Conservation (phyloP, 2,888 invertebrate genomes). For the Portevinia maculata region DNA sequence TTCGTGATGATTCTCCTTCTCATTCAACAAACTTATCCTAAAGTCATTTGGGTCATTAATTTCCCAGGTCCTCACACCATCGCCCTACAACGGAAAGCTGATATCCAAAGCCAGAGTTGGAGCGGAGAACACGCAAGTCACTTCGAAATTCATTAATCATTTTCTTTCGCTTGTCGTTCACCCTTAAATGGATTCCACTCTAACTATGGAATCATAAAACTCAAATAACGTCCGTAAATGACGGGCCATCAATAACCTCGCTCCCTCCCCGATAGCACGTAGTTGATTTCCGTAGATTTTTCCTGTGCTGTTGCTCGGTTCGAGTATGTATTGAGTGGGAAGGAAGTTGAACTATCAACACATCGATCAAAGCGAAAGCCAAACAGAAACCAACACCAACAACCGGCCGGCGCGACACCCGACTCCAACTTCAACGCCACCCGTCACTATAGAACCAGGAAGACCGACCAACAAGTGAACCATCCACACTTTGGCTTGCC, state of each 20-base stretch:
- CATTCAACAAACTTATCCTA: constrained; percentile 54
- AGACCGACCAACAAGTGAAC: constrained; percentile 63
- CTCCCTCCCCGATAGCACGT: constrained; percentile 19
- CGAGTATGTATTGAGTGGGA: constrained; percentile 30
- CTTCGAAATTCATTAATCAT: constrained; percentile 82
- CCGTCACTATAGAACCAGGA: constrained; percentile 13
- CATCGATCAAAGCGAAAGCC: constrained; percentile 73
- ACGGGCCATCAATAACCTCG: constrained; percentile 73
- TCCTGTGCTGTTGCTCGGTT: constrained; percentile 13
- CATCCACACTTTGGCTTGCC: constrained; percentile 47
- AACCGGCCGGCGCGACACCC: constrained; percentile 5
- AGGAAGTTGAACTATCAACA: constrained; percentile 74
- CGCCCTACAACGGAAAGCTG: constrained; percentile 34
- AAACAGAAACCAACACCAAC: constrained; percentile 66
- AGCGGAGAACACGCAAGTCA: constrained; percentile 79
- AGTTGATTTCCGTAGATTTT: constrained; percentile 64
- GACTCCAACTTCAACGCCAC: constrained; percentile 6
- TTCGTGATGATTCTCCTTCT: constrained; percentile 24
- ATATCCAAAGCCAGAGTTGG: constrained; percentile 47
- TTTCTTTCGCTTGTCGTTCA: constrained; percentile 75
- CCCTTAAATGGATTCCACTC: constrained; percentile 71
- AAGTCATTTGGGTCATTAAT: constrained; percentile 73
- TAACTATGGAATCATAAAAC: constrained; percentile 73
- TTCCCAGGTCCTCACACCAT: constrained; percentile 62
- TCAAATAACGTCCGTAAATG: constrained; percentile 74